Evolutionary conservation across 1,140 invertebrate species (phyloP).

Genomic region (Scaptomyza graminum): DNA sequence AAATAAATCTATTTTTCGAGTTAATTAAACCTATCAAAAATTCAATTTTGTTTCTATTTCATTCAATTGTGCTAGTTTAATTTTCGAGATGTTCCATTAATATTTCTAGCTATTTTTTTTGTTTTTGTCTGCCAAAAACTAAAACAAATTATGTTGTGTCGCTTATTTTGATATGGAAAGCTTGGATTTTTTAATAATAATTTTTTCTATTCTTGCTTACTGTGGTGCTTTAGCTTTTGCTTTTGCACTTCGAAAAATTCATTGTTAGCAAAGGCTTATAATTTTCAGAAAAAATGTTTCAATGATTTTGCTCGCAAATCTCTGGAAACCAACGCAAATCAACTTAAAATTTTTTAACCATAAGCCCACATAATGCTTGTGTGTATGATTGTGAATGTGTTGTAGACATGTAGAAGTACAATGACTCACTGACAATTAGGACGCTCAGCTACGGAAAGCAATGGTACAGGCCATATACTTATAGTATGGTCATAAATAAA

Average conservation of each 20-base stretch:
- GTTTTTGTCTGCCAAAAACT: too few species aligned
- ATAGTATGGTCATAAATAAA: conserved; percentile 33
- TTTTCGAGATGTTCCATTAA: too few species aligned
- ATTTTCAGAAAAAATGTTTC: conserved; percentile 6
- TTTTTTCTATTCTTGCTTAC: too few species aligned
- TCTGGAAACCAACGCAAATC: not conserved
- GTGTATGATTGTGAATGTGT: too few species aligned
- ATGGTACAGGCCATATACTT: conserved; percentile 6
- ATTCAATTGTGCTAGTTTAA: too few species aligned
- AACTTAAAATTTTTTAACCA: conserved; percentile 7
- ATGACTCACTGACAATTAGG: conserved; percentile 26
- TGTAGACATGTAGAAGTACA: conserved; percentile 7
- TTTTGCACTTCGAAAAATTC: not conserved
- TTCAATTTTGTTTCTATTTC: too few species aligned
- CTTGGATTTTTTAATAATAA: too few species aligned
- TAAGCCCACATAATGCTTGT: conserved; percentile 12
- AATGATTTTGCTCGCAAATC: conserved; percentile 12
- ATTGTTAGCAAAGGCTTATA: not conserved
- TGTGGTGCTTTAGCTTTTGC: not conserved
- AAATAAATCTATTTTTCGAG: too few species aligned
- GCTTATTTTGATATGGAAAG: too few species aligned
- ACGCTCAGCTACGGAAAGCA: not conserved
- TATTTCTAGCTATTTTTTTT: too few species aligned
- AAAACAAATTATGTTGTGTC: too few species aligned
- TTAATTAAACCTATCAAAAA: too few species aligned